A percentile compares a stretch with the other conserved stretches of the same genome.
Conservation (phyloP, 2,797 vertebrate genomes). For the Astyanax mexicanus region DNA sequence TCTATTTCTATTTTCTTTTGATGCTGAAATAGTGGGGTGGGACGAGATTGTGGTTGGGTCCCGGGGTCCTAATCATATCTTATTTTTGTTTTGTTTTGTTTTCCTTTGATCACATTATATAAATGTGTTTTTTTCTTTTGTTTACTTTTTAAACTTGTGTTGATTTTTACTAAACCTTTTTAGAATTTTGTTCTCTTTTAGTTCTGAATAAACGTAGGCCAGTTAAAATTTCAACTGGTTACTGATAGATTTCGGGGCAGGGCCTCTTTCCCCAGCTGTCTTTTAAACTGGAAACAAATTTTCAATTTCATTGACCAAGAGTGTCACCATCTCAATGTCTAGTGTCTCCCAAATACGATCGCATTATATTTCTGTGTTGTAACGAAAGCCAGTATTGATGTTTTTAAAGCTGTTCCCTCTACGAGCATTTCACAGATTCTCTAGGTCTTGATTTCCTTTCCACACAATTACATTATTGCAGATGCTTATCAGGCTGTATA, state of each 20-base stretch:
- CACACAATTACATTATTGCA: conserved; percentile 65
- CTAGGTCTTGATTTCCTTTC: conserved; percentile 55
- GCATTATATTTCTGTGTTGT: conserved; percentile 31
- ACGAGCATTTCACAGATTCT: conserved; percentile 21
- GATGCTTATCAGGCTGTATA: conserved; percentile 69
- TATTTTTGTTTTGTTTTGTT: conserved; percentile 55
- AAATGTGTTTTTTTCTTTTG: background rate
- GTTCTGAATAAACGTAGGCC: conserved; percentile 56
- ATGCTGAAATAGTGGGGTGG: conserved; percentile 54
- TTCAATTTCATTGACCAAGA: conserved; percentile 65
- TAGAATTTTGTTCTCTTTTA: conserved; percentile 48
- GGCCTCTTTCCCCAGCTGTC: conserved; percentile 51
- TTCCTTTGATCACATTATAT: too few relatives aligned
- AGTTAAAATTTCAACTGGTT: conserved; percentile 62
- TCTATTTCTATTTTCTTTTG: conserved; percentile 53
- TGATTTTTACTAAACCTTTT: conserved; percentile 55
- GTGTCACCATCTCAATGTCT: conserved; percentile 43
- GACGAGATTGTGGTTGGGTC: conserved; percentile 55
- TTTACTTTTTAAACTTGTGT: conserved; percentile 62
- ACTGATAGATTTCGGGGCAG: conserved; percentile 39
- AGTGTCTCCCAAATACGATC: conserved; percentile 16
- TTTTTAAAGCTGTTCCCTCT: conserved; percentile 61
- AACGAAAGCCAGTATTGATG: conserved; percentile 67
- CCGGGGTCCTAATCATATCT: conserved; percentile 71
- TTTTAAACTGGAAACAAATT: conserved; percentile 69